Evolutionary conservation across 1,140 invertebrate genomes (phyloP).

Genomic region (Microplitis mediator): DNA sequence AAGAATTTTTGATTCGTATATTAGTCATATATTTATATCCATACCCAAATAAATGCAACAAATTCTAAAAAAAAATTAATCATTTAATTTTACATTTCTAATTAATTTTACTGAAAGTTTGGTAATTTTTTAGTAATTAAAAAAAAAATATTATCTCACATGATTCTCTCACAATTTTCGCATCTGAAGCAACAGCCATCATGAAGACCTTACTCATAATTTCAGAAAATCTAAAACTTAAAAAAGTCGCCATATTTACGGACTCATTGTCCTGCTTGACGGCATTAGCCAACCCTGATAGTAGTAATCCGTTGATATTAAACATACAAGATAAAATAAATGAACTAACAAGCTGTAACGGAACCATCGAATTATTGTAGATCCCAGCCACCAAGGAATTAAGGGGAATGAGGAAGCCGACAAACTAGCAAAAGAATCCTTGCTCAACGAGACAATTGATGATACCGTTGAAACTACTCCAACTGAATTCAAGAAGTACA

Average conservation of each 20-base stretch:
- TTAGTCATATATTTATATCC: no score
- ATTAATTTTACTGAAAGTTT: no score
- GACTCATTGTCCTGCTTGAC: background rate
- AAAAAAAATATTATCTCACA: no score
- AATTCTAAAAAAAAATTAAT: no score
- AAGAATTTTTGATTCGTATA: no score
- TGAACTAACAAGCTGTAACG: background rate
- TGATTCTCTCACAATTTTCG: background rate
- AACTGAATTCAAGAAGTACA: background rate
- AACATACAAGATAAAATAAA: background rate
- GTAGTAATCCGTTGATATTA: background rate
- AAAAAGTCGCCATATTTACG: background rate
- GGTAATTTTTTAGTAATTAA: no score
- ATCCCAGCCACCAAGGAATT: background rate
- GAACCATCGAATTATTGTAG: background rate
- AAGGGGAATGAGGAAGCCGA: background rate
- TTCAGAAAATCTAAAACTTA: background rate
- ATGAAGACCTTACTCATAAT: background rate
- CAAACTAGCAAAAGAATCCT: background rate
- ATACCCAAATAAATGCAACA: no score
- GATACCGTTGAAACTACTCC: background rate
- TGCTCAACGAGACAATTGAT: background rate
- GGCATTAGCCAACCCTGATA: background rate
- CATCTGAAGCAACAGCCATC: constrained; percentile 5
- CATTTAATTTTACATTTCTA: no score